Base-by-base conservation (phyloP, 2,888 invertebrate species). In the Polyommatus iphigenia region DNA sequence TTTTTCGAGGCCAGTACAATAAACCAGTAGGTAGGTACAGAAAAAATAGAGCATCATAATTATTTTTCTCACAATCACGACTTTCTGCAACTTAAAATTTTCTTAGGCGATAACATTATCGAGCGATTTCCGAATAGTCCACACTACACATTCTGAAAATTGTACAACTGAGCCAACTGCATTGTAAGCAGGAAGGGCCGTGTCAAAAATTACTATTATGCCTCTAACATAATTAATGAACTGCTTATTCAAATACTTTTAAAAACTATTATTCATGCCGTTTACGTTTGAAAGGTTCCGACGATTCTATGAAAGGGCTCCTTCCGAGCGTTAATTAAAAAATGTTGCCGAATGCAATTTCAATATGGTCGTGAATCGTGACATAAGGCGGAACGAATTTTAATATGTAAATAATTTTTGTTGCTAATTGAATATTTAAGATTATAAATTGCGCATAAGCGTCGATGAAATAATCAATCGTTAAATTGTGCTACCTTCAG, bases 231-330 rank as follows among this genome's bases (percentile, higher is more conserved):
- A 92, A 94, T 94, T 94, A 94, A 94, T 94, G 94, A 94, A 92
- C 90, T 89, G 91, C 90, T 91, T 93, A 93, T 94, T 93, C 92
- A 94, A 94, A 94, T 93, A 91, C 90, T 90, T 94, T 93, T 91
- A 91, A 93, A 93, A 94, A 93, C 94, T 93, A 94, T 94, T 94
- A 94, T 93, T 93, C 92, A 93, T 92, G 89, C 91, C 91, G 90
- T 94, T 94, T 93, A 91, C 89, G 89, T 93, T 92, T 92, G 89
- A 91, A 91, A 90, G 83, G 89, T 89, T 87, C 93, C 93, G 93
- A 91, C 90, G 84, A 86, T 89, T 88, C 89, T 91, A 87, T 91
- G 89, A 90, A 92, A 90, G 89, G 89, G 87, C 87, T 87, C 86
- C 88, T 89, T 88, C 82, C 84, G 84, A 84, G 88, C 89, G 91